Base-by-base conservation (phyloP, 2,888 invertebrate genomes). In the Agrypnus murinus region DNA sequence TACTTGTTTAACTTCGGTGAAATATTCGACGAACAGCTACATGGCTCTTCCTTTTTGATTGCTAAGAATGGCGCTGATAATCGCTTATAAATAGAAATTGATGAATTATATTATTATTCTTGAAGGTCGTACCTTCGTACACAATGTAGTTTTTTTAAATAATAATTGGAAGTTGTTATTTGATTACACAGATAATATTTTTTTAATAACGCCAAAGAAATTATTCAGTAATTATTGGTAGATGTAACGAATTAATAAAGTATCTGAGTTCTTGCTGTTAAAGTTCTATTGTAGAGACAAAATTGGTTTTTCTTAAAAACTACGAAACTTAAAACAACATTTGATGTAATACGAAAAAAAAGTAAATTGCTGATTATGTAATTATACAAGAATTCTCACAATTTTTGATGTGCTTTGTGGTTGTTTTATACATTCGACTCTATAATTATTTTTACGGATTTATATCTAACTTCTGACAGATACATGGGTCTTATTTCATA, bases 21-120 rank as follows among this genome's bases (percentile, higher is more conserved):
- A 50, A 10, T 59, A 59, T 65, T 66, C 40, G 64, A 34, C 17
- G 43, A 15, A 34, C 43, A 57, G n/a, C n/a, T n/a, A n/a, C n/a
- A n/a, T n/a, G n/a, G 46, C 62, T 68, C 63, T 50, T 71, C 66
- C 58, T 67, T 48, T 65, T 62, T 34, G 53, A 53, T 64, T 64
- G 32, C 43, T 12, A 36, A 43, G 53, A 62, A 65, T 40, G 31
- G 43, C 17, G 15, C 43, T 65, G 60, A 67, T 70, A 70, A 70
- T 70, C 60, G 46, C 40, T 67, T 71, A 71, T 71, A 71, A 71
- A 71, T 71, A 71, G 66, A 63, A 46, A 64, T 71, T 71, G 55
- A 58, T 67, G 40, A 71, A 64, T 65, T 34, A 40, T 71, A 71
- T 36, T 38, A 59, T 59, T 59, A 53, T 59, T 50, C 38, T 25